Percentiles rank a stretch among this genome's conserved stretches.
Evolutionary conservation across 2,888 invertebrate species (phyloP).

Genomic region (Thymelicus sylvestris): DNA sequence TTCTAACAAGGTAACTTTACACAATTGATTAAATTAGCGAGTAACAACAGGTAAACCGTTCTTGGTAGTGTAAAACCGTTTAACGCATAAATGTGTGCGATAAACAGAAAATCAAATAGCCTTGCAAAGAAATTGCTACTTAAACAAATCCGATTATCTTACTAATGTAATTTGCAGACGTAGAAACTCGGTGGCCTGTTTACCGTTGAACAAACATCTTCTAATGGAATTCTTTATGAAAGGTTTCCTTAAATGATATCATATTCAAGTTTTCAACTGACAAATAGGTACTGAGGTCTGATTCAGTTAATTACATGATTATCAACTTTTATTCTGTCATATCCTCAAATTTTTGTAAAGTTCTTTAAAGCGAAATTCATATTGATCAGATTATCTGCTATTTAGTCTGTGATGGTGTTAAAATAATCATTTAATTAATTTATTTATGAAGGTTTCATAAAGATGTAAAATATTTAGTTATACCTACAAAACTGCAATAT

Average conservation of each 20-base stretch:
- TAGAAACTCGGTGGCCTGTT: slow-evolving; percentile 46
- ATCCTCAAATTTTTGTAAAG: too few species aligned
- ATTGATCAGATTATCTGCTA: too few species aligned
- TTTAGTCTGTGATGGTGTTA: too few species aligned
- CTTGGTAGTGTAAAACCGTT: slow-evolving; percentile 18
- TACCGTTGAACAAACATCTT: not conserved
- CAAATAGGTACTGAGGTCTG: too few species aligned
- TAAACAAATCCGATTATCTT: slow-evolving; percentile 54
- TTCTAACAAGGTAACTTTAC: slow-evolving; percentile 23
- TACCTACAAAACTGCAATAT: too few species aligned
- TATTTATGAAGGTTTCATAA: too few species aligned
- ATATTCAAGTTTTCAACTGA: not conserved
- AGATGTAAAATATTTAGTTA: too few species aligned
- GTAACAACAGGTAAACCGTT: slow-evolving; percentile 1
- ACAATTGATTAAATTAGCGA: slow-evolving; percentile 22
- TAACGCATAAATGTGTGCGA: slow-evolving; percentile 22
- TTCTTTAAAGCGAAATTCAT: too few species aligned
- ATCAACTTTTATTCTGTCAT: too few species aligned
- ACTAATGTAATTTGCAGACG: slow-evolving; percentile 56
- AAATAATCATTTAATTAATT: too few species aligned
- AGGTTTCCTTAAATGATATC: not conserved
- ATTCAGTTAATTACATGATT: too few species aligned
- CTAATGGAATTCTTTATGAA: not conserved
- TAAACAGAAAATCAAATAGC: slow-evolving; percentile 35
- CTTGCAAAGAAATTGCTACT: slow-evolving; percentile 42